phyloP scores from a whole-genome alignment of 2,797 vertebrate species.

The Neosilurus mollespiculum region DNA sequence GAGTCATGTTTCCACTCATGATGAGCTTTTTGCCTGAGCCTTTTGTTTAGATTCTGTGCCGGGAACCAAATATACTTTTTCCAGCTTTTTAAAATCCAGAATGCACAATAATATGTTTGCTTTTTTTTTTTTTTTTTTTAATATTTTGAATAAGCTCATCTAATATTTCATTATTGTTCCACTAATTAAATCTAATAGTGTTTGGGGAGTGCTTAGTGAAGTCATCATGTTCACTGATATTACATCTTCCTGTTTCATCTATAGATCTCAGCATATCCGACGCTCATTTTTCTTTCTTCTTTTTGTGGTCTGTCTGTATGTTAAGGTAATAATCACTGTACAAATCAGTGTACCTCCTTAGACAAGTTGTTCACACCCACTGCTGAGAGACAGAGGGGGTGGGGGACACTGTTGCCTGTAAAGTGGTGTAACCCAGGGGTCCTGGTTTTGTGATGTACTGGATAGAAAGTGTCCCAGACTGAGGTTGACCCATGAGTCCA shows the following conservation, averaged over 20 bases:
- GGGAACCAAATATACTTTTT: not conserved
- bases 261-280: not conserved
- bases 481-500: conserved; percentile 63
- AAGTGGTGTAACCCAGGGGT: conserved; percentile 64
- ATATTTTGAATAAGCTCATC: not conserved
- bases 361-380: conserved; percentile 65
- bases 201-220: not conserved
- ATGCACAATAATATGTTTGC: not conserved
- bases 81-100: not conserved
- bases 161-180: not conserved
- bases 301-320: no score
- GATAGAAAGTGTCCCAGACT: conserved; percentile 68
- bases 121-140: not conserved
- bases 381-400: conserved; percentile 54
- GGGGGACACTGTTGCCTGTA: conserved; percentile 51
- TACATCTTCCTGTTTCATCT: not conserved
- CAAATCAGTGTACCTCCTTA: conserved; percentile 22
- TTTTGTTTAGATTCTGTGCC: conserved; percentile 64
- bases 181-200: not conserved
- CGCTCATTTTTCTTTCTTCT: not conserved
- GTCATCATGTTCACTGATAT: not conserved
- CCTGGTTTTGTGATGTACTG: conserved; percentile 53
- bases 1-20: conserved; percentile 68
- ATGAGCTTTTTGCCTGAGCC: conserved; percentile 62
- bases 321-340: conserved; percentile 6